Base-by-base conservation (phyloP, 2,113 vertebrate species). In the Mugil cephalus region DNA sequence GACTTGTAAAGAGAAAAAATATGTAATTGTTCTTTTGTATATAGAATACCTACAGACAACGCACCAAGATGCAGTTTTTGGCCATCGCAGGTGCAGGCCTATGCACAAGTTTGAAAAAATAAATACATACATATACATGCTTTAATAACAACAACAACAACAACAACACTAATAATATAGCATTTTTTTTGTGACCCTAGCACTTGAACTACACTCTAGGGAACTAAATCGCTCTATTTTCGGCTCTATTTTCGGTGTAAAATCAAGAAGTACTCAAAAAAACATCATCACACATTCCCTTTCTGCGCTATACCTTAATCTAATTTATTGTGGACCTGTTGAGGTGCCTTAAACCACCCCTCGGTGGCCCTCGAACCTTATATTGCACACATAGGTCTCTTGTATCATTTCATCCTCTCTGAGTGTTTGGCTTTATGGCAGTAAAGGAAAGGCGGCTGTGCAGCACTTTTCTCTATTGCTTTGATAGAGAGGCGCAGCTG, bases 401-500 rank as follows among this genome's bases (percentile, higher is more conserved):
- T 54, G 21, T 39, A 10, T 47, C 21, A 14, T 0, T 15, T n/a
- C 0, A 18, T 45, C 21, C 46, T 39, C 17, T 24, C 13, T 8
- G 24, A 30, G 24, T 30, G 48, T n/a, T 50, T 63, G 71, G 24
- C 24, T 17, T 55, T 1, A 14, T 15, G 11, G 8, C 55, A 18
- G 11, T 17, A 5, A 30, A 30, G 46, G 18, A 68, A 34, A 68
- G 56, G 17, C 9, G 17, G 62, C 56, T 10, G 58, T 7, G 74
- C 36, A 51, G 72, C 69, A 45, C 66, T 78, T 74, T 40, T 4
- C 58, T 53, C 42, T 1, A 13, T 19, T 0, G 64, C 77, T 71
- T 9, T 58, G 89, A 91, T 74, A 70, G 87, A 87, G 87, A 87
- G 74, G 84, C 69, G 87, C 94, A 95, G 94, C 94, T 94, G 94